phyloP scores from a whole-genome alignment of 2,888 invertebrate species.

The Cheilosia vulpina region DNA sequence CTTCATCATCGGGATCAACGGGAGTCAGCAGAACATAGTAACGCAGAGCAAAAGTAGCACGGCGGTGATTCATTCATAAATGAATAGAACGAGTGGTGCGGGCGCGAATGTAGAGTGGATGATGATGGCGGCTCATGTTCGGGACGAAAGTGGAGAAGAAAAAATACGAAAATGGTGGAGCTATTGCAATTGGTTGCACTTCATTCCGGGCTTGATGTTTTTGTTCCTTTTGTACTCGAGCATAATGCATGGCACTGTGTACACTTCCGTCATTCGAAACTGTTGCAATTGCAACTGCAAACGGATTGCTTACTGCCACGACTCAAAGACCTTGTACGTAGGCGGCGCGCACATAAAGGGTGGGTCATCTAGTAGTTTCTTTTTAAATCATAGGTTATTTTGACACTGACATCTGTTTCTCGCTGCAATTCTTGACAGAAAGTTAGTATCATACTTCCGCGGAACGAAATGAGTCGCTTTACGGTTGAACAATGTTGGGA shows the following conservation, averaged over 20 bases:
- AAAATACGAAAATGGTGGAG: neutral
- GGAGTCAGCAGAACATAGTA: slow-evolving; percentile 9
- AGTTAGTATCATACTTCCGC: too few relatives aligned
- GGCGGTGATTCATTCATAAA: slow-evolving; percentile 64
- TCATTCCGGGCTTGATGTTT: slow-evolving; percentile 25
- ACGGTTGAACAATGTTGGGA: too few relatives aligned
- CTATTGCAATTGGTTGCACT: slow-evolving; percentile 52
- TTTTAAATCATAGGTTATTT: too few relatives aligned
- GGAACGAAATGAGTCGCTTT: too few relatives aligned
- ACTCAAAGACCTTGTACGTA: slow-evolving; percentile 20
- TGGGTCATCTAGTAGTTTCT: too few relatives aligned
- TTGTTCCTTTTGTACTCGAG: slow-evolving; percentile 31
- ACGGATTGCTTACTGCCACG: slow-evolving; percentile 43
- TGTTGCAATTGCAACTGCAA: slow-evolving; percentile 63
- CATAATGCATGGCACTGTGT: slow-evolving; percentile 38
- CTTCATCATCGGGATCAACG: slow-evolving; percentile 24
- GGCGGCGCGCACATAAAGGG: too few relatives aligned
- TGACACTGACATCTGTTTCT: too few relatives aligned
- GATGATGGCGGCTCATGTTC: slow-evolving; percentile 13
- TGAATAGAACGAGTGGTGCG: slow-evolving; percentile 38
- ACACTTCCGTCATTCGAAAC: slow-evolving; percentile 63
- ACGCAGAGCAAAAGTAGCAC: slow-evolving; percentile 15
- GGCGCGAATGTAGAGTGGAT: neutral
- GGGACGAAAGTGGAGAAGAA: slow-evolving; percentile 6
- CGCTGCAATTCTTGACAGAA: too few relatives aligned